Conservation (phyloP, 2,113 vertebrate species). For the Percina caprodes region DNA sequence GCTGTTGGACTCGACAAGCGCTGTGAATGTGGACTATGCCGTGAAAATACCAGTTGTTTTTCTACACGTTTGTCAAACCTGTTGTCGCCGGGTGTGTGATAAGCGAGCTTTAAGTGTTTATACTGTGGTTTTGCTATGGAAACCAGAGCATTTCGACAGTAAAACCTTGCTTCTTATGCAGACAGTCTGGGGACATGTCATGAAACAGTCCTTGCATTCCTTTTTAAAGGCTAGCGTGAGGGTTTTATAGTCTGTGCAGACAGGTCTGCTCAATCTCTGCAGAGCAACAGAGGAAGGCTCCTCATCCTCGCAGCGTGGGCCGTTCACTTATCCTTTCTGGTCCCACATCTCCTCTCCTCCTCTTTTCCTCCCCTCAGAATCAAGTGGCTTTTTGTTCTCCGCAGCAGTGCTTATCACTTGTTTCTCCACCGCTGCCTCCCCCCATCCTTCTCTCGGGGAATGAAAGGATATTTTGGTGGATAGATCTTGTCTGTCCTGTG, state of each 20-base stretch:
- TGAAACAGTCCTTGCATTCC: slow-evolving; percentile 12
- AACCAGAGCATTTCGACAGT: slow-evolving; percentile 40
- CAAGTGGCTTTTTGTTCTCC: slow-evolving; percentile 79
- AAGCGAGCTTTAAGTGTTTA: slow-evolving; percentile 12
- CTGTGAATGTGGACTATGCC: not conserved
- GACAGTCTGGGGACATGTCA: slow-evolving; percentile 36
- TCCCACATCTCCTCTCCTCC: slow-evolving; percentile 45
- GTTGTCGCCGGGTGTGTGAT: slow-evolving; percentile 32
- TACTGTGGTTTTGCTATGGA: slow-evolving; percentile 51
- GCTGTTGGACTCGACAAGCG: not conserved
- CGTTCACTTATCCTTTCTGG: slow-evolving; percentile 48
- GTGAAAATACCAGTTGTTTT: slow-evolving; percentile 18
- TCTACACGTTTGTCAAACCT: slow-evolving; percentile 35
- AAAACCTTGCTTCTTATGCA: slow-evolving; percentile 30
- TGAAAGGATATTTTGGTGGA: slow-evolving; percentile 60
- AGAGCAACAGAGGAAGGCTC: slow-evolving; percentile 50
- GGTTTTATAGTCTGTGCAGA: slow-evolving; percentile 50
- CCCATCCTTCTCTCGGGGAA: slow-evolving; percentile 43
- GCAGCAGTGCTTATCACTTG: slow-evolving; percentile 72
- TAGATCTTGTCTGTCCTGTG: slow-evolving; percentile 48
- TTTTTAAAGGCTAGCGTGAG: slow-evolving; percentile 36
- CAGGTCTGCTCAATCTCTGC: slow-evolving; percentile 50
- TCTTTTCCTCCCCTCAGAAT: slow-evolving; percentile 59
- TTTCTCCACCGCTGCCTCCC: slow-evolving; percentile 66
- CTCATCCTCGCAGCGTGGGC: slow-evolving; percentile 57